phyloP scores from a whole-genome alignment of 1,140 invertebrate species.

The Rhynchophorus ferrugineus region DNA sequence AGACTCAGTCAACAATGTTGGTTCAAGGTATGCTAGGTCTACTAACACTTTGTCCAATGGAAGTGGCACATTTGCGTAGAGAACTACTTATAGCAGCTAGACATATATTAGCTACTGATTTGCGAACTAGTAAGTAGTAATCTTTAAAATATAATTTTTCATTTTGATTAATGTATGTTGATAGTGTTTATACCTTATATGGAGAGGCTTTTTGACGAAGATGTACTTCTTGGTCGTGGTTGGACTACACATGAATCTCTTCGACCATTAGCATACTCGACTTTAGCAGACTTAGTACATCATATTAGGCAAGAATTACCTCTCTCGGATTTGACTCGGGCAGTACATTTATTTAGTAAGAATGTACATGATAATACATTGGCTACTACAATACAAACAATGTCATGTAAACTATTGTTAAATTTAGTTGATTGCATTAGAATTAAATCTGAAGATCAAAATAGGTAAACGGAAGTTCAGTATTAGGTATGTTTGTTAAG shows the following conservation, averaged over 20 bases:
- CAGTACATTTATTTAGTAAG: constrained; percentile 90
- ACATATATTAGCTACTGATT: constrained; percentile 90
- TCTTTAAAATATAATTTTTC: background rate
- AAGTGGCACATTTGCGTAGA: constrained; percentile 88
- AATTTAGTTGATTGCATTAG: constrained; percentile 93
- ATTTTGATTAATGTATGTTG: too few relatives aligned
- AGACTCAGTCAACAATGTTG: constrained; percentile 72
- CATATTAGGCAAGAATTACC: constrained; percentile 85
- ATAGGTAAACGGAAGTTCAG: constrained; percentile 29
- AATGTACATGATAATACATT: constrained; percentile 95
- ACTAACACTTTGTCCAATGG: constrained; percentile 83
- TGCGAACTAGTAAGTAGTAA: constrained; percentile 68
- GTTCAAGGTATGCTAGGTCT: constrained; percentile 90
- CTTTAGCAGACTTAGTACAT: constrained; percentile 93
- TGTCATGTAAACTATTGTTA: constrained; percentile 90
- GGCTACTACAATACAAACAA: constrained; percentile 88
- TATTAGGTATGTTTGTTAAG: too few relatives aligned
- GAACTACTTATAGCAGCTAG: constrained; percentile 89
- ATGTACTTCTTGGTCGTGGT: constrained; percentile 82
- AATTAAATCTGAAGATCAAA: constrained; percentile 69
- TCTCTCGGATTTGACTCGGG: constrained; percentile 75
- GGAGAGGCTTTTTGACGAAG: constrained; percentile 90
- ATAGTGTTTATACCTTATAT: constrained; percentile 79
- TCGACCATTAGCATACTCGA: constrained; percentile 88
- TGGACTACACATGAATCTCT: constrained; percentile 93